These are phyloP conservation scores for Anthopleura xanthogrammica DNA, from an alignment of 92 coral and sea anemone genomes.

Conservation along the genomic window DNA sequence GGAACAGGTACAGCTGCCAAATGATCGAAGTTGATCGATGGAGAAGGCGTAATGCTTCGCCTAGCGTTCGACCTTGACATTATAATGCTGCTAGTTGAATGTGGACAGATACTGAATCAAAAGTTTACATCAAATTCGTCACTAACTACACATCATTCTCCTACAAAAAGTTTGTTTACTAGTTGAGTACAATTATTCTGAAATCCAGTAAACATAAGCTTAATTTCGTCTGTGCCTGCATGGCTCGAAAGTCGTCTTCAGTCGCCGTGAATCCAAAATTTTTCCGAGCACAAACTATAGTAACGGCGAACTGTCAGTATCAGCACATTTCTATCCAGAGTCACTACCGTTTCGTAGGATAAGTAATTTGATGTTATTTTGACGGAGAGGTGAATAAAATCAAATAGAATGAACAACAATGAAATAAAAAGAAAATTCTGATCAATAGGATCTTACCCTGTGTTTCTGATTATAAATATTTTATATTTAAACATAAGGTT, in stretches of 20 bases:
- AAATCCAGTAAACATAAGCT: too few relatives aligned
- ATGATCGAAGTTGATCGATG: slow-evolving; percentile 66
- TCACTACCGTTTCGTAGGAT: not conserved
- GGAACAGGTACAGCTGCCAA: slow-evolving; percentile 66
- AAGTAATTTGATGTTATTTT: not conserved
- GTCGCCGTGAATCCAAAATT: too few relatives aligned
- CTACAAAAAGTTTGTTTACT: too few relatives aligned
- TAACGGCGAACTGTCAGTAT: too few relatives aligned
- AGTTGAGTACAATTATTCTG: too few relatives aligned
- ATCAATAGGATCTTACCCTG: not conserved
- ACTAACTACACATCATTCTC: too few relatives aligned
- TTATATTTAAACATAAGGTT: not conserved
- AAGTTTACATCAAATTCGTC: too few relatives aligned
- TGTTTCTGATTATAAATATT: not conserved
- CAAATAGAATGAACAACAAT: not conserved
- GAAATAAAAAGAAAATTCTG: not conserved
- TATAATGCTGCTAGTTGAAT: not conserved
- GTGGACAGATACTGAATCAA: not conserved
- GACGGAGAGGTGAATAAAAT: not conserved
- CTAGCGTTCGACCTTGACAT: slow-evolving; percentile 24
- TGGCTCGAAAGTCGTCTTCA: too few relatives aligned
- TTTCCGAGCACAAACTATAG: too few relatives aligned
- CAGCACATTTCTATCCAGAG: not conserved
- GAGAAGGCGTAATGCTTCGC: slow-evolving; percentile 37
- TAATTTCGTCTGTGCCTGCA: too few relatives aligned